Evolutionary conservation across 2,113 vertebrate species (phyloP).

Genomic region (Actenoides lindsayi): DNA sequence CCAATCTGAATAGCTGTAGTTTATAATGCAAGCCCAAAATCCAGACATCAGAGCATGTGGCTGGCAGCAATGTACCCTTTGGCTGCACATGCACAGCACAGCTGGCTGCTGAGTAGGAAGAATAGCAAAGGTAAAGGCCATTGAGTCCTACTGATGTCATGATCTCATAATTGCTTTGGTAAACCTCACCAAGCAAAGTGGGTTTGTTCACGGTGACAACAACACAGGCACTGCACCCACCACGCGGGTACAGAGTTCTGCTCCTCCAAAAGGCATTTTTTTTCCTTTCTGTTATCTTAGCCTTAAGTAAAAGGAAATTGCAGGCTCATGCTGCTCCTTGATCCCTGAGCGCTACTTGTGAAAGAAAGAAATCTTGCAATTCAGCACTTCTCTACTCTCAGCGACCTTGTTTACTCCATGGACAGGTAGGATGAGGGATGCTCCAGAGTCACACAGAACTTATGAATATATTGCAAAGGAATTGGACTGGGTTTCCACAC

Average conservation of each 20-base stretch:
- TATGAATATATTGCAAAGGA: neutral
- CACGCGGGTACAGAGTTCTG: neutral
- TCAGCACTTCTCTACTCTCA: neutral
- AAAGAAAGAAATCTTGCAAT: neutral
- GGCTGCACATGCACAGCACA: neutral
- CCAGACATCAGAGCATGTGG: conserved; percentile 47
- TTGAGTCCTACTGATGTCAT: neutral
- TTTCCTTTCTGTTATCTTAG: neutral
- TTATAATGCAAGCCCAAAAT: conserved; percentile 9
- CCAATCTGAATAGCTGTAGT: conserved; percentile 46
- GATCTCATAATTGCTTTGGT: rapidly evolving
- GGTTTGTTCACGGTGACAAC: neutral
- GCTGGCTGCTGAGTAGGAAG: conserved; percentile 13
- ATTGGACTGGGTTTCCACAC: neutral
- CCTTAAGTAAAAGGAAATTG: neutral
- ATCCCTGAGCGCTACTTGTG: neutral
- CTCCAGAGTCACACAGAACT: neutral
- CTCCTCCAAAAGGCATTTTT: neutral
- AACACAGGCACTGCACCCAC: neutral
- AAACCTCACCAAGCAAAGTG: neutral
- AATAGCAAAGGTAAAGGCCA: neutral
- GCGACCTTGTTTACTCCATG: neutral
- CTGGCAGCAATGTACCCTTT: neutral
- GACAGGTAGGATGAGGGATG: neutral
- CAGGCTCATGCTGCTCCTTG: neutral